Evolutionary conservation across 2,888 invertebrate genomes (phyloP), one percentile per base, ranked within the genome.

Genomic region (Atrina japonica): DNA sequence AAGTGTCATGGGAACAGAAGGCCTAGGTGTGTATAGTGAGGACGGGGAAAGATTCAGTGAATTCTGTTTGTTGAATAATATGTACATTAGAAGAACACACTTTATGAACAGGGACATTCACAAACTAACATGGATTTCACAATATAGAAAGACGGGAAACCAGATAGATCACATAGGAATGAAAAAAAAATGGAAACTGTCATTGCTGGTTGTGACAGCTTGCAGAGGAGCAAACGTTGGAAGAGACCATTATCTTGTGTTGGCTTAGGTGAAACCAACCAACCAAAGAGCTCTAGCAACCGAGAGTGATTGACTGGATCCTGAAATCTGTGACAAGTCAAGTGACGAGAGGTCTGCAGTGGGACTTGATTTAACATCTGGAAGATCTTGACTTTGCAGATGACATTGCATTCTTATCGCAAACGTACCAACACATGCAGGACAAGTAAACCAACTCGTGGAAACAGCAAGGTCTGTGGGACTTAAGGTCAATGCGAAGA

Each of bases 51-150:
- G 18, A 2, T 47, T 60, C n/a, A 29, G 16, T 7, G 60, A 60
- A 60, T 47, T 60, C 21, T 60, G 60, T 45, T 6, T 41, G 29
- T 45, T 14, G 16, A 60, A 60, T 29, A 61, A 61, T 29, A n/a
- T 49, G 30, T 29, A 49, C 14, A 61, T 49, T 50, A 40, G 21
- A 23, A 35, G 61, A 50, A 61, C 50, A 35, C 21, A 50, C 0
- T 61, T 61, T 25, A 5, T 9, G 27, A 49, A 50, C 23, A 49
- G 50, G 16, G 49, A 61, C 21, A 50, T 61, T 18, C 61, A 61
- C 27, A 61, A 61, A 50, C 49, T 61, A 5, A 61, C 61, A 61
- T 61, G 50, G 50, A n/a, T 18, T 7, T 45, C 45, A 59, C 29
- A 43, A 45, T 43, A 30, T n/a, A n/a, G n/a, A n/a, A n/a, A n/a